Evolutionary conservation across 2,888 invertebrate species (phyloP).

Genomic region (Apamea anceps): DNA sequence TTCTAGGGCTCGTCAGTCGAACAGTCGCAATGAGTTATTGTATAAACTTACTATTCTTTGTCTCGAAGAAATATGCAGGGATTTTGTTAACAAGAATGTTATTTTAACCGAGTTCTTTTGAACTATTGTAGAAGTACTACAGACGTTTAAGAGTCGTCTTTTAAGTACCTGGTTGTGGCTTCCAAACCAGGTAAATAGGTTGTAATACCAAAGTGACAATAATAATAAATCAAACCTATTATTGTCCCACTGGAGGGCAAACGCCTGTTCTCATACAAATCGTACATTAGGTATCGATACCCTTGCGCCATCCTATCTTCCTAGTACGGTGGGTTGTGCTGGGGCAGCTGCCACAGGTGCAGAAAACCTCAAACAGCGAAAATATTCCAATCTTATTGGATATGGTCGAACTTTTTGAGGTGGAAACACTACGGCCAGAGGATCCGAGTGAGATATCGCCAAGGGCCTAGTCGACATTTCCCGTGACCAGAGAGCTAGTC

Average conservation of each 20-base stretch:
- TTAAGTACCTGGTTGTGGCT: neutral
- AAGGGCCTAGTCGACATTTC: neutral
- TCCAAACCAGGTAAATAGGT: constrained; percentile 4
- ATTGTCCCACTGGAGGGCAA: neutral
- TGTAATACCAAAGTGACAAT: neutral
- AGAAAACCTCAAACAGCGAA: neutral
- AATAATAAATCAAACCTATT: neutral
- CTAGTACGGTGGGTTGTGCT: neutral
- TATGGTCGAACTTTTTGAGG: neutral
- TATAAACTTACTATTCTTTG: constrained; percentile 46
- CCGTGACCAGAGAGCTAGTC: neutral
- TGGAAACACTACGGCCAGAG: neutral
- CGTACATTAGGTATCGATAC: neutral
- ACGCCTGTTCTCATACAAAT: neutral
- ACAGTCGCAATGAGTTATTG: constrained; percentile 48
- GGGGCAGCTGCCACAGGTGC: neutral
- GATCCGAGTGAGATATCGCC: neutral
- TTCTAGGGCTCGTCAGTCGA: constrained; percentile 49
- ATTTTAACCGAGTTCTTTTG: constrained; percentile 30
- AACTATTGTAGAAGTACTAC: neutral
- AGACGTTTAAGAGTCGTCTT: neutral
- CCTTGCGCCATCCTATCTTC: neutral
- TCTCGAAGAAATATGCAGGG: neutral
- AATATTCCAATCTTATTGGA: neutral
- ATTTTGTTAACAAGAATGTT: constrained; percentile 3